Conservation (phyloP, 2,797 vertebrate genomes). For the Aplochiton taeniatus region DNA sequence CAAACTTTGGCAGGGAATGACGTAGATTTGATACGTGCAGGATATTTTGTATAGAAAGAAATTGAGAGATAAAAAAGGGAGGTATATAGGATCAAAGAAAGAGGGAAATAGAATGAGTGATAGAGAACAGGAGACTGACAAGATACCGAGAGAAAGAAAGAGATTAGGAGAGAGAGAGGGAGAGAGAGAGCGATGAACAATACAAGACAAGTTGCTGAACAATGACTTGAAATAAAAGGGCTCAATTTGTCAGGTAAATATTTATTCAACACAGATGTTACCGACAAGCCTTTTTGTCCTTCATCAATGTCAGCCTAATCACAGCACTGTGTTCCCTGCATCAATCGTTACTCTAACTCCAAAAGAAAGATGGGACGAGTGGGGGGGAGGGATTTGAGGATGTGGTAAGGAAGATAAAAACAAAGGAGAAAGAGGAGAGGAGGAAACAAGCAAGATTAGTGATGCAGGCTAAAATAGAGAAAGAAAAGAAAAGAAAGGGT, state of each 20-base stretch:
- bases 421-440: constrained; percentile 58
- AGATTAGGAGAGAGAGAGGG: constrained; percentile 14
- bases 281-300: constrained; percentile 50
- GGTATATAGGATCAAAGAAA: background rate
- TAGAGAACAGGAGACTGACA: background rate
- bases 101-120: background rate
- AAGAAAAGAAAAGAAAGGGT: background rate
- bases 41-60: too few species aligned
- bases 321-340: constrained; percentile 56
- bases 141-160: constrained; percentile 33
- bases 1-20: background rate
- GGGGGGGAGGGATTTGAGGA: constrained; percentile 53
- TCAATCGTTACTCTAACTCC: constrained; percentile 52
- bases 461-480: constrained; percentile 15
- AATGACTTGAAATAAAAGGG: constrained; percentile 27
- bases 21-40: background rate
- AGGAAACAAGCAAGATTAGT: constrained; percentile 57
- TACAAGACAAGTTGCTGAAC: constrained; percentile 12
- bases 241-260: constrained; percentile 59
- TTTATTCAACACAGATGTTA: constrained; percentile 69
- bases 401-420: constrained; percentile 66
- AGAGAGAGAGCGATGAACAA: constrained; percentile 32
- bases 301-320: constrained; percentile 63
- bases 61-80: background rate
- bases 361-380: constrained; percentile 47